These are phyloP conservation scores for Pedicia rivosa DNA, from an alignment of 2,888 invertebrate genomes.

Conservation along the genomic window DNA sequence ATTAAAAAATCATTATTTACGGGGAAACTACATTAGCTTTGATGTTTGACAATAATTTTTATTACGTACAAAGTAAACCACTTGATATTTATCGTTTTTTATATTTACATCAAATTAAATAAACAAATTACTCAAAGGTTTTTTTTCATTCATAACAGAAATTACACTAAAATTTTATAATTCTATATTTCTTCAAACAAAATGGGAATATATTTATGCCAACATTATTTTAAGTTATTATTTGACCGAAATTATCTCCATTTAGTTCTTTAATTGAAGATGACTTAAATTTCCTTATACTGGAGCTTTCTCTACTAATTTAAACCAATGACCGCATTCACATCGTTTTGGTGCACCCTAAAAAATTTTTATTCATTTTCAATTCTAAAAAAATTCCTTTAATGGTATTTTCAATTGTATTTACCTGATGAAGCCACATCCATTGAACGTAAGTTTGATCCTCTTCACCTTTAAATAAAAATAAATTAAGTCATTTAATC, in stretches of 20 bases:
- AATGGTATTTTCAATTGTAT: neutral
- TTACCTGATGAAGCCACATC: conserved; percentile 81
- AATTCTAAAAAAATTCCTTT: conserved; percentile 4
- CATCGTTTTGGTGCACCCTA: conserved; percentile 80
- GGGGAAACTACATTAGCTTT: too few species aligned
- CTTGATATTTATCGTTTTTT: too few species aligned
- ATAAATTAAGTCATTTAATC: conserved; percentile 13
- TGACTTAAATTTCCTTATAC: conserved; percentile 38
- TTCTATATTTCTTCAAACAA: neutral
- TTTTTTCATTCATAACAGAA: neutral
- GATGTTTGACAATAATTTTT: too few species aligned
- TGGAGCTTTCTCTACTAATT: conserved; percentile 63
- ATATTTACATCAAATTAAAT: neutral
- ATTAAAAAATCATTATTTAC: too few species aligned
- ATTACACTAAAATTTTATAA: neutral
- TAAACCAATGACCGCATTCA: conserved; percentile 95
- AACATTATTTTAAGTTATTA: neutral
- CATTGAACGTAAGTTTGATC: conserved; percentile 79
- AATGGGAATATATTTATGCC: neutral
- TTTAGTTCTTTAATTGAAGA: too few species aligned
- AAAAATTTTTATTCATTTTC: neutral
- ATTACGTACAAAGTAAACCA: too few species aligned
- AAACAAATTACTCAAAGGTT: conserved; percentile 1
- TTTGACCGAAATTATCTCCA: neutral
- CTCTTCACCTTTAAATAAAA: conserved; percentile 60